Evolutionary conservation across 2,797 vertebrate species (phyloP).

Genomic region (Amphiprion clarkii): DNA sequence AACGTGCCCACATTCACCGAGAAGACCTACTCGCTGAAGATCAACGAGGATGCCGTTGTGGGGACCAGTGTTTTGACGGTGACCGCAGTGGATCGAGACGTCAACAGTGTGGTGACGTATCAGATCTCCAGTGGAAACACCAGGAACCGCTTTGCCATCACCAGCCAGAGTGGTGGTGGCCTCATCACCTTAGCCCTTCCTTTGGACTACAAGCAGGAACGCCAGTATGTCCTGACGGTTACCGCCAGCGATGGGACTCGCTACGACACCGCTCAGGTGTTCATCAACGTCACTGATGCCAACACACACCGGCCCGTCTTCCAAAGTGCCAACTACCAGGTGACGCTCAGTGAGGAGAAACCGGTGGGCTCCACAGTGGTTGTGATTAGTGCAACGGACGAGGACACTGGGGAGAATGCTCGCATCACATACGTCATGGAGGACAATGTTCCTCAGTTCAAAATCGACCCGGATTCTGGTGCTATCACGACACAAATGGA

Average conservation of each 20-base stretch:
- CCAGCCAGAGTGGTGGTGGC: conserved; percentile 96
- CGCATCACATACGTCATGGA: conserved; percentile 96
- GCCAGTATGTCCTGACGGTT: conserved; percentile 94
- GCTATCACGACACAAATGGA: conserved; percentile 93
- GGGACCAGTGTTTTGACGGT: conserved; percentile 95
- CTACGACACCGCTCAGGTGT: conserved; percentile 93
- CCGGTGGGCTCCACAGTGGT: conserved; percentile 92
- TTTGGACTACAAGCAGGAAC: conserved; percentile 97
- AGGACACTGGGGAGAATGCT: conserved; percentile 96
- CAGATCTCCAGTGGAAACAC: conserved; percentile 99
- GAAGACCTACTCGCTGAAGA: conserved; percentile 91
- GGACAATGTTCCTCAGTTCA: conserved; percentile 95
- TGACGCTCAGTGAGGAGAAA: conserved; percentile 90
- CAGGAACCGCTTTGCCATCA: conserved; percentile 96
- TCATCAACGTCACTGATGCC: conserved; percentile 97
- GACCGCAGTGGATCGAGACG: conserved; percentile 92
- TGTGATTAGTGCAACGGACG: conserved; percentile 93
- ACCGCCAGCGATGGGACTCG: conserved; percentile 95
- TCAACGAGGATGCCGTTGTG: conserved; percentile 95
- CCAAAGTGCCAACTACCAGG: conserved; percentile 94
- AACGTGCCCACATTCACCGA: conserved; percentile 95
- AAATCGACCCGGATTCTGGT: conserved; percentile 92
- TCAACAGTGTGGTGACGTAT: conserved; percentile 96
- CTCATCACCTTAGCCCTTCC: conserved; percentile 95
- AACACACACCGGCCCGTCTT: conserved; percentile 98